Evolutionary conservation across 2,797 vertebrate genomes (phyloP), one percentile per base, ranked within the genome.

Genomic region (Lateolabrax maculatus): DNA sequence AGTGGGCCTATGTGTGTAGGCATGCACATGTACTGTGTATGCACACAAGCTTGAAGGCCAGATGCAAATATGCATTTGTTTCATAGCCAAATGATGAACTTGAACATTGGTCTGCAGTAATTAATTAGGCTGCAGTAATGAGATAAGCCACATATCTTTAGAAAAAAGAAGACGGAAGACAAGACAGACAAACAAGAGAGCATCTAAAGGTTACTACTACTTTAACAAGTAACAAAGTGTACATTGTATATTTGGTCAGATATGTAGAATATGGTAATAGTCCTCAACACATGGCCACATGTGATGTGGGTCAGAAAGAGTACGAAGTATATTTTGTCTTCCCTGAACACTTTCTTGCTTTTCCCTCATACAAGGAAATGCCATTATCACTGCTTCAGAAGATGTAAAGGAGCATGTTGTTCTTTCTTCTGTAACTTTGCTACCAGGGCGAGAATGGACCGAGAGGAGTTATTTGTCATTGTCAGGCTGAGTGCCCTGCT

Each of bases 371-470:
- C 89, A 90, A 81, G 84, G 34, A 73, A 91, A 90, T 41, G 63
- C 83, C 87, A 91, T 92, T 92, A 88, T 84, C 85, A 71, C 81
- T 39, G 61, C 53, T 82, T 89, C 37, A 61, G 80, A 44, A 36
- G 77, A 93, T 87, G 77, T 87, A 87, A 84, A 88, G 66, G 76
- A 78, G 79, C 77, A 84, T 80, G 85, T 80, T 85, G 89, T 90
- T 91, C 86, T 79, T 71, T 74, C 64, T 67, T 49, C 74, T 82
- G 64, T 53, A 80, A 75, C 88, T 89, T 68, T 83, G 65, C 83
- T 78, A 79, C 73, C 69, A 74, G 80, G 85, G 88, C 3, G 88
- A 83, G 76, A 92, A 92, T 89, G 91, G 88, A 87, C 83, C 51
- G 64, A 80, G 60, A 68, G 85, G 68, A 70, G 72, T 74, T 85